phyloP scores from a whole-genome alignment of 2,797 vertebrate species.

The Dallia pectoralis region DNA sequence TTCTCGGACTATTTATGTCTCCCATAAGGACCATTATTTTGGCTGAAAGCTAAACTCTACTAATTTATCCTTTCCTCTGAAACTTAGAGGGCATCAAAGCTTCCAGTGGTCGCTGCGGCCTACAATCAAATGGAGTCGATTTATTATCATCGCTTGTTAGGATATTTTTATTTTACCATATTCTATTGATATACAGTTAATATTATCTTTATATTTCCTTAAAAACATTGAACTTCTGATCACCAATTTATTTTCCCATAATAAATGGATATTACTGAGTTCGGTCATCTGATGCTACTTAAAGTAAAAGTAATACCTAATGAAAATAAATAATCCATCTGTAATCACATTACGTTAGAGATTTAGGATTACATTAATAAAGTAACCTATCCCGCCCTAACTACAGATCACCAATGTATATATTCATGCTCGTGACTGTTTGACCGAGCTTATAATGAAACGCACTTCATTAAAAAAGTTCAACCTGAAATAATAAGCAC shows the following conservation, averaged over 20 bases:
- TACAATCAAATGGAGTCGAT: slow-evolving; percentile 38
- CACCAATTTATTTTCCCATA: too few species aligned
- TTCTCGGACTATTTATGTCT: slow-evolving; percentile 39
- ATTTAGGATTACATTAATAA: too few species aligned
- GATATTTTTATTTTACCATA: slow-evolving; percentile 35
- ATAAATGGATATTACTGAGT: too few species aligned
- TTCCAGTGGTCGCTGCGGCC: slow-evolving; percentile 21
- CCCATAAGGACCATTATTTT: slow-evolving; percentile 35
- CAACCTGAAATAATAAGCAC: background rate
- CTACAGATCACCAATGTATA: background rate
- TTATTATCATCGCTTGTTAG: slow-evolving; percentile 41
- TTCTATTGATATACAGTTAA: slow-evolving; percentile 47
- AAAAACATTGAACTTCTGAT: slow-evolving; percentile 40
- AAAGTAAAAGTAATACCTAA: too few species aligned
- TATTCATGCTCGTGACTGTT: background rate
- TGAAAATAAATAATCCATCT: too few species aligned
- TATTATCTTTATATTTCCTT: slow-evolving; percentile 37
- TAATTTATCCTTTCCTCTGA: slow-evolving; percentile 39
- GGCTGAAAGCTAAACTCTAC: slow-evolving; percentile 28
- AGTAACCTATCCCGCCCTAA: too few species aligned
- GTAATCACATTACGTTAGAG: too few species aligned
- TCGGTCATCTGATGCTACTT: too few species aligned
- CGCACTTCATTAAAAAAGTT: background rate
- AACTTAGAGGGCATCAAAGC: slow-evolving; percentile 19
- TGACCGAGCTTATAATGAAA: background rate